Base-by-base conservation (phyloP, 2,797 vertebrate genomes). In the Ataeniobius toweri region DNA sequence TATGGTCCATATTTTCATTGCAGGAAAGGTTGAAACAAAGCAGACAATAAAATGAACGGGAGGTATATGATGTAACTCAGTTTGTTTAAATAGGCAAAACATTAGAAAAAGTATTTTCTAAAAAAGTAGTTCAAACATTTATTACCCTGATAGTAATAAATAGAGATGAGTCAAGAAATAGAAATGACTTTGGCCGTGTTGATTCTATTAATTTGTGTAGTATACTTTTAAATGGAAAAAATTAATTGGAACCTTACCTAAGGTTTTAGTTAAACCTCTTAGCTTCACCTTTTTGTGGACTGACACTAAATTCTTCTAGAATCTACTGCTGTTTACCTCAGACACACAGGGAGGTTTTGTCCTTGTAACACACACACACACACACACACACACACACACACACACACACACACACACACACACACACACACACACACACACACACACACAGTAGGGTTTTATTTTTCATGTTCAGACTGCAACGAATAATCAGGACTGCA, bases 1-100 rank as follows among this genome's bases (percentile, higher is more conserved):
- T 85, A 75, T 82, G 73, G n/a, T 76, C 74, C 39, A 22, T 67
- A n/a, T 41, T 68, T 9, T 68, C 9, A n/a, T n/a, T 68, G 65
- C 9, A 68, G 65, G 22, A 44, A 68, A n/a, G 24, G 36, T 68
- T 14, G 39, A 24, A n/a, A 68, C 22, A 68, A 68, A 41, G 22
- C 36, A 44, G 39, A 44, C 39, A 22, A 44, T 41, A 68, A 22
- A 68, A n/a, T 13, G 41, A 68, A 6, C 39, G 44, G 39, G 20
- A 13, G 4, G 3, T 22, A 2, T 67, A 67, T 67, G 16, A 51
- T 51, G 50, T 51, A 12, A 2, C 20, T 41, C 31, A 10, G 63
- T 41, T 67, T 20, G 41, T 41, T 41, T 67, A 67, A 67, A 67
- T 56, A 22, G 5, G 53, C 4, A 56, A 56, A 56, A 22, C 20